Evolutionary conservation across 2,113 vertebrate species (phyloP).

Genomic region (Microcebus lehilahytsara): DNA sequence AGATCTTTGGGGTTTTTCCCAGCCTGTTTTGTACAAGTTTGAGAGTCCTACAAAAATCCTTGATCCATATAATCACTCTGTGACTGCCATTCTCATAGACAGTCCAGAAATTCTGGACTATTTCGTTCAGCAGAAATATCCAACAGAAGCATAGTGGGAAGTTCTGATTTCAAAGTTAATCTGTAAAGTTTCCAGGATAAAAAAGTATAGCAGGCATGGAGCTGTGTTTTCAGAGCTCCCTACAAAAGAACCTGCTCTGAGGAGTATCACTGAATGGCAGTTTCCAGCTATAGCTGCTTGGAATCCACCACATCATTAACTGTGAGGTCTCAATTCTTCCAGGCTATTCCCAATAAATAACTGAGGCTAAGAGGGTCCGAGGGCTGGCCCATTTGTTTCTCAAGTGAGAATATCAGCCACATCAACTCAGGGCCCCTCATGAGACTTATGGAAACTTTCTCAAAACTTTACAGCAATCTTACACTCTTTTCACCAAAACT

Average conservation of each 20-base stretch:
- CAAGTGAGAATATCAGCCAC: neutral
- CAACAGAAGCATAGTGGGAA: neutral
- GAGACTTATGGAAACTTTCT: too few species aligned
- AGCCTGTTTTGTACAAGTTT: neutral
- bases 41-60: neutral
- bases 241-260: neutral
- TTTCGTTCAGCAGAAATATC: neutral
- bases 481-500: neutral
- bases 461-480: neutral
- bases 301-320: neutral
- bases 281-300: too few species aligned
- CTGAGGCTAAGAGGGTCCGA: neutral
- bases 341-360: neutral
- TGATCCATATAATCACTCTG: neutral
- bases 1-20: neutral
- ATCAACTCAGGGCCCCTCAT: rapidly evolving
- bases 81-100: neutral
- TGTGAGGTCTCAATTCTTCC: too few species aligned
- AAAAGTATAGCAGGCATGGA: neutral
- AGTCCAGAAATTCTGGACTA: neutral
- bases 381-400: neutral
- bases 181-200: neutral
- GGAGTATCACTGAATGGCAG: neutral
- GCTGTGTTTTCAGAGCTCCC: neutral
- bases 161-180: neutral